These are phyloP conservation scores for Drosophila ercepeae DNA, from an alignment of 1,140 invertebrate genomes.

Conservation along the genomic window DNA sequence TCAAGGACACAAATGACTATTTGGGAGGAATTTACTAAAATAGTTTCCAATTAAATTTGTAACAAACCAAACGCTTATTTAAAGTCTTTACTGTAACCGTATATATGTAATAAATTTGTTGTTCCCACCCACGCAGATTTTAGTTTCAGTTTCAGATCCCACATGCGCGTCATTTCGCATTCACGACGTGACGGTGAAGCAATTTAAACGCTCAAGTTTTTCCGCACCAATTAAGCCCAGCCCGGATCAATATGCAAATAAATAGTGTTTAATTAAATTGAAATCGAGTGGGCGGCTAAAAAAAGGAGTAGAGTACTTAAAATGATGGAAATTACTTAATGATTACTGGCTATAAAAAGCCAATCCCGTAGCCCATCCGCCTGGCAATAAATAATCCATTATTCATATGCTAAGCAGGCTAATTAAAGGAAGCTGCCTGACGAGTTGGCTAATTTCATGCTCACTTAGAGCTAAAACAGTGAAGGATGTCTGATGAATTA, in stretches of 20 bases:
- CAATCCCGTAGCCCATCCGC: neutral
- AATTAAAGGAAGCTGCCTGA: constrained; percentile 32
- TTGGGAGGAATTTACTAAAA: too few relatives aligned
- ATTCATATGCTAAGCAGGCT: constrained; percentile 71
- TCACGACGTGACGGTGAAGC: constrained; percentile 14
- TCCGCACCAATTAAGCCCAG: constrained; percentile 12
- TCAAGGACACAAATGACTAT: constrained; percentile 61
- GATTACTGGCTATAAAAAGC: neutral
- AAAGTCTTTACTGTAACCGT: neutral
- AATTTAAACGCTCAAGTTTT: constrained; percentile 20
- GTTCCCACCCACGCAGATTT: constrained; percentile 4
- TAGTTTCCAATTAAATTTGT: too few relatives aligned
- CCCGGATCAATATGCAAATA: constrained; percentile 63
- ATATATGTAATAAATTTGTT: neutral
- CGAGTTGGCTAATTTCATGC: constrained; percentile 74
- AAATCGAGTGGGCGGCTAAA: neutral
- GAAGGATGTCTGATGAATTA: constrained; percentile 14
- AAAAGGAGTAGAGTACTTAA: neutral
- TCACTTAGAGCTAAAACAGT: constrained; percentile 76
- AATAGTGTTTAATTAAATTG: constrained; percentile 66
- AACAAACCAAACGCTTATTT: too few relatives aligned
- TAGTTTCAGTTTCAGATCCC: constrained; percentile 10
- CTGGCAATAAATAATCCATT: constrained; percentile 71
- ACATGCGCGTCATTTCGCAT: constrained; percentile 17
- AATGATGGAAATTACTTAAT: neutral